Base-by-base conservation (phyloP, 37 sponge, comb jelly and placozoan genomes). In the Halichondria panicea region DNA sequence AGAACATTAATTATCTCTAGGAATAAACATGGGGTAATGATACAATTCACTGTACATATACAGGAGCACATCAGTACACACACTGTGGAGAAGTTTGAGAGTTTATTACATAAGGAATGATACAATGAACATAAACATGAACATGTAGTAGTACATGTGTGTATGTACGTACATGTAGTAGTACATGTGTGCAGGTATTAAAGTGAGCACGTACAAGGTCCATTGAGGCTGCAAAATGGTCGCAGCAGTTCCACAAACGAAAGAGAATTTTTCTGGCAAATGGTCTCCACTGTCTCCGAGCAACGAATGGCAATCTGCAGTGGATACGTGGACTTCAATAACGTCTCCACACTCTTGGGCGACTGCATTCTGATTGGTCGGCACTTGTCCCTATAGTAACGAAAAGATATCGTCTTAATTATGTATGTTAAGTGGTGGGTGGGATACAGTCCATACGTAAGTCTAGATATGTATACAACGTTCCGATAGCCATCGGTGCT, bases 241-340 rank as follows among this genome's bases (percentile, higher is more conserved):
- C 77, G 57, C 48, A 98, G 60, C 34, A 98, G 68, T 63, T 98
- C 99, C 13, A 70, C 75, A 36, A 95, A 89, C 1, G 81, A 80
- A 2, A 98, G 81, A 24, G 70, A 66, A 64, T 98, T 95, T 64
- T 95, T 86, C 37, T 56, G 59, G 43, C 87, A 95, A 22, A 85
- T 40, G 3, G 36, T 59, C 63, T 90, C 82, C 0, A 80, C 99
- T 34, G 87, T 92, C 19, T 81, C 75, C 1, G 82, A 78, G 57
- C 82, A 81, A 12, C 92, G 55, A 0, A 86, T 82, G 42, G 96
- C 96, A 32, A 98, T 75, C 21, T 88, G 88, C 11, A 93, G 69
- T 12, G 93, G 78, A 64, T 81, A 97, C 3, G 77, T 55, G 39
- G 42, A 54, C 77, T 89, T 90, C 13, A 93, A 50, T 36, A 91